These are phyloP conservation scores for Holacanthus passer DNA, from an alignment of 2,113 vertebrate species.

Conservation along the genomic window DNA sequence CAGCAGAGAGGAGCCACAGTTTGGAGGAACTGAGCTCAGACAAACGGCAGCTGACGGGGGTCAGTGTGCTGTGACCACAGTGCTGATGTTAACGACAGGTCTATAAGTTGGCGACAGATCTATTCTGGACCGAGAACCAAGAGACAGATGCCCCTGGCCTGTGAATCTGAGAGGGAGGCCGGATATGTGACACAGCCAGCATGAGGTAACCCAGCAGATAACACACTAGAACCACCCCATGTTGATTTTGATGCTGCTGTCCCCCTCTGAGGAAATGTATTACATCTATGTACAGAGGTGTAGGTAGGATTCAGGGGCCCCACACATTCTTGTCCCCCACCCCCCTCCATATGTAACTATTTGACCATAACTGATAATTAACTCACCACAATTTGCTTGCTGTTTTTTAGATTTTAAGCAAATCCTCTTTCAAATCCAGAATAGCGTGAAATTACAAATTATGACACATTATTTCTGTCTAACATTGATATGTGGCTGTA, in stretches of 20 bases:
- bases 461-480: too few species aligned
- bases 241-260: not conserved
- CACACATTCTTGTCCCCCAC: not conserved
- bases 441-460: too few species aligned
- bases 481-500: too few species aligned
- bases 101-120: conserved; percentile 67
- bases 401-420: too few species aligned
- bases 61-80: conserved; percentile 75
- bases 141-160: conserved; percentile 39
- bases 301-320: not conserved
- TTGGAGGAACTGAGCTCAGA: not conserved
- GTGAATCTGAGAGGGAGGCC: conserved; percentile 36
- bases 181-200: conserved; percentile 31
- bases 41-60: conserved; percentile 48
- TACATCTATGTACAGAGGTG: not conserved
- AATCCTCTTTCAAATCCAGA: too few species aligned
- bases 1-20: not conserved
- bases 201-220: not conserved
- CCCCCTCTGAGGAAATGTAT: not conserved
- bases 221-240: not conserved
- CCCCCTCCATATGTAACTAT: not conserved
- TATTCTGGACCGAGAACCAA: conserved; percentile 73
- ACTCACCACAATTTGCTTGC: too few species aligned
- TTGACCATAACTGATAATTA: not conserved
- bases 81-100: conserved; percentile 56